Evolutionary conservation across 2,797 vertebrate genomes (phyloP).

Genomic region (Delichon dasypus): DNA sequence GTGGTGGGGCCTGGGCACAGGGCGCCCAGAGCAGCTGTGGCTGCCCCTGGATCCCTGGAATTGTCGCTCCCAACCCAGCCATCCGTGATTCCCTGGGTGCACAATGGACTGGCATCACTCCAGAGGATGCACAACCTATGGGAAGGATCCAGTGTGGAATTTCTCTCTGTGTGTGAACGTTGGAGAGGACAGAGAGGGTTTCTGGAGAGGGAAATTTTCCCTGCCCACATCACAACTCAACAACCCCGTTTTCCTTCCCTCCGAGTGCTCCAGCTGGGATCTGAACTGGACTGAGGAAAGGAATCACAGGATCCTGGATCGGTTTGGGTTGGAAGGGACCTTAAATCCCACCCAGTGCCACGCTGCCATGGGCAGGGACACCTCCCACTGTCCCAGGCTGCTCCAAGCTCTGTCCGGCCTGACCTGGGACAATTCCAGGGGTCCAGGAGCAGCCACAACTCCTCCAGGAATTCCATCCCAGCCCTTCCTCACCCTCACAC

Average conservation of each 20-base stretch:
- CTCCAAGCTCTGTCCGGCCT: not conserved
- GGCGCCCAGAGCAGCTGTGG: not conserved
- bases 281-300: not conserved
- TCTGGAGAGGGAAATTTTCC: too few species aligned
- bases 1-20: not conserved
- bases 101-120: not conserved
- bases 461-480: not conserved
- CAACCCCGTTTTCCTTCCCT: fast-evolving
- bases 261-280: not conserved
- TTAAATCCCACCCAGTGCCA: not conserved
- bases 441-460: not conserved
- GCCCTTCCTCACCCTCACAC: not conserved
- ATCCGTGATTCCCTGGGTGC: not conserved
- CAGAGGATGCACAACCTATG: fast-evolving
- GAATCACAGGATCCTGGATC: not conserved
- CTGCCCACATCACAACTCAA: not conserved
- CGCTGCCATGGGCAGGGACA: not conserved
- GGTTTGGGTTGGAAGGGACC: not conserved
- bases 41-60: not conserved
- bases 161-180: fast-evolving
- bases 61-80: not conserved
- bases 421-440: not conserved
- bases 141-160: too few species aligned
- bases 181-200: not conserved
- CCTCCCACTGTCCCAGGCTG: not conserved